These are phyloP conservation scores for Nomada ferruginata DNA, from an alignment of 2,888 invertebrate genomes.

Conservation along the genomic window DNA sequence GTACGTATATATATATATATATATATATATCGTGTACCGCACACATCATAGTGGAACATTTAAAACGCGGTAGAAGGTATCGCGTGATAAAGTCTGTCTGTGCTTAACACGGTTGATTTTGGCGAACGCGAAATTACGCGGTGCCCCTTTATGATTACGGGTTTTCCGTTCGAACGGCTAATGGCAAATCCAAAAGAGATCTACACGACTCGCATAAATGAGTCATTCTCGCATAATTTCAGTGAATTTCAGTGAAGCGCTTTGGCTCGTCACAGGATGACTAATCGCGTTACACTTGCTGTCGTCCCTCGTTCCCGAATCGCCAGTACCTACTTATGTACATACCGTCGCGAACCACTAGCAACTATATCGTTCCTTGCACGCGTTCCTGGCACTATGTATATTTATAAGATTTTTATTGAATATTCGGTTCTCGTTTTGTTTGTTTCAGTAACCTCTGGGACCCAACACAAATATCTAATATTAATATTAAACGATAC, in stretches of 20 bases:
- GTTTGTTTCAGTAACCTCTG: conserved; percentile 83
- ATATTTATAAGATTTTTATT: not conserved
- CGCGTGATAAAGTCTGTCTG: not conserved
- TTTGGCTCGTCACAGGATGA: conserved; percentile 62
- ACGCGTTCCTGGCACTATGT: no score
- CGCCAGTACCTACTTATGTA: not conserved
- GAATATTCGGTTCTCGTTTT: conserved; percentile 44
- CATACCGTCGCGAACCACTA: not conserved
- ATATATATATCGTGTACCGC: not conserved
- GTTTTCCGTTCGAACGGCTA: not conserved
- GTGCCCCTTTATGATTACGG: no score
- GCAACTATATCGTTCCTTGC: not conserved
- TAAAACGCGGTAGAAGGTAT: no score
- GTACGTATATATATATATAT: no score
- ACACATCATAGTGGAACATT: not conserved
- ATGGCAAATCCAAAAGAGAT: conserved; percentile 2
- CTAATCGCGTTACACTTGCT: conserved; percentile 61
- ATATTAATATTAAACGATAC: conserved; percentile 83
- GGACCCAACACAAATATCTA: conserved; percentile 83
- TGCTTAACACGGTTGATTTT: not conserved
- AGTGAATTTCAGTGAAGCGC: conserved; percentile 60
- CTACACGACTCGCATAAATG: conserved; percentile 32
- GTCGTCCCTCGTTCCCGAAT: conserved; percentile 5
- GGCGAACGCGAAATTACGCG: not conserved
- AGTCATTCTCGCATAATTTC: conserved; percentile 68